A percentile compares a stretch with the other conserved stretches of the same genome.
Evolutionary conservation across 2,888 invertebrate species (phyloP).

Genomic region (Ischnura elegans): DNA sequence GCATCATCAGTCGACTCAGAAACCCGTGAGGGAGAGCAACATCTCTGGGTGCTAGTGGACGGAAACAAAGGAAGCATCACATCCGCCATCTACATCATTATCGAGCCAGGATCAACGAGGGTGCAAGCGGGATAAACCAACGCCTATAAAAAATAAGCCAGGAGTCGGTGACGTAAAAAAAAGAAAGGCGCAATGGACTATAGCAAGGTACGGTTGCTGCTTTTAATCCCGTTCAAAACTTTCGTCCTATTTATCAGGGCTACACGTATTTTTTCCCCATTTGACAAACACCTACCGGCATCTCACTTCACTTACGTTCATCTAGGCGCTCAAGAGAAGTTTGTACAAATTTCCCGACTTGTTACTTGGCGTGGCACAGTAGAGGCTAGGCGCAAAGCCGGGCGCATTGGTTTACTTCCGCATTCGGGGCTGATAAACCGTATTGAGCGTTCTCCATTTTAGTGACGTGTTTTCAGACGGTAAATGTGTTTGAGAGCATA

Average conservation of each 20-base stretch:
- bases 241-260: background rate
- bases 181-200: background rate
- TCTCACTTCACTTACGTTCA: background rate
- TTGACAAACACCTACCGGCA: background rate
- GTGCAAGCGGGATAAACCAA: background rate
- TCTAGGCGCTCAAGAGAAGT: too few relatives aligned
- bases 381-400: background rate
- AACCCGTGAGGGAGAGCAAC: background rate
- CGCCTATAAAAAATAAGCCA: background rate
- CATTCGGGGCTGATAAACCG: background rate
- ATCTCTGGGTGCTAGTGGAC: background rate
- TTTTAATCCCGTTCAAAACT: background rate
- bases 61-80: background rate
- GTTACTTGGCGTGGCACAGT: background rate
- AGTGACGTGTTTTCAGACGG: too few relatives aligned
- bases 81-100: background rate
- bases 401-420: background rate
- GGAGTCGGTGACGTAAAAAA: background rate
- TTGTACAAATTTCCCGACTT: background rate
- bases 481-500: too few relatives aligned
- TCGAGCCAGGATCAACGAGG: background rate
- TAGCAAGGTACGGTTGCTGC: background rate
- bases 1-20: background rate
- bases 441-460: background rate
- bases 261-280: background rate